Base-by-base conservation (phyloP, 2,888 invertebrate species). In the Sphaerophoria rueppellii region DNA sequence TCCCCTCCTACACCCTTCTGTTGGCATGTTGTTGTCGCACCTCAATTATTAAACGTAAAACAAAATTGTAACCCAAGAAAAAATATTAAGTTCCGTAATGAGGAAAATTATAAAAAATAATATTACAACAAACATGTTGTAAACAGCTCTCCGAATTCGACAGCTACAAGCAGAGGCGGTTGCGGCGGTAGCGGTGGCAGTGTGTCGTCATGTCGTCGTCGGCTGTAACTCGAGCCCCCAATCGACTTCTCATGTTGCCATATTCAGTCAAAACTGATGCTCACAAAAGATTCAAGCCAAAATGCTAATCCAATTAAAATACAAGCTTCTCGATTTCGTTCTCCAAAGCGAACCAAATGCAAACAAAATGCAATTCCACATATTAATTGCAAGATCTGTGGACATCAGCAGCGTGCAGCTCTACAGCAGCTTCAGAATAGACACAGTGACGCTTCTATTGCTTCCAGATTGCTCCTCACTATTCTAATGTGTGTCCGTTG, bases 291-390 rank as follows among this genome's bases (percentile, higher is more conserved):
- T 63, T 65, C 65, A n/a, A 67, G 37, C 54, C 48, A 37, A 67
- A 83, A 83, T 83, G 79, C 74, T 83, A 79, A 79, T 83, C 83
- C 83, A 83, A 83, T 83, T 83, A 83, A 75, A 83, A 43, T 72
- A 75, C 50, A 40, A 67, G 67, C 67, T 54, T 7, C 40, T 16
- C 58, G 37, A 11, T 58, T 40, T 67, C 37, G 40, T 40, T 40
- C 6, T 6, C 9, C 1, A 9, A 40, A 9, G 0, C 9, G 43
- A 43, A 12, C 12, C 43, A 32, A n/a, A 24, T 67, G n/a, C 12
- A 24, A 67, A 40, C n/a, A 40, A 54, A 54, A 73, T 69, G 69
- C 72, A 75, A 72, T 69, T 43, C 67, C 79, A 75, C 71, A 80
- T 80, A 76, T 83, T 80, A 83, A 80, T 83, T 83, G 83, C 70